These are phyloP conservation scores for Parochlus steinenii DNA, from an alignment of 2,888 invertebrate genomes.

Conservation along the genomic window DNA sequence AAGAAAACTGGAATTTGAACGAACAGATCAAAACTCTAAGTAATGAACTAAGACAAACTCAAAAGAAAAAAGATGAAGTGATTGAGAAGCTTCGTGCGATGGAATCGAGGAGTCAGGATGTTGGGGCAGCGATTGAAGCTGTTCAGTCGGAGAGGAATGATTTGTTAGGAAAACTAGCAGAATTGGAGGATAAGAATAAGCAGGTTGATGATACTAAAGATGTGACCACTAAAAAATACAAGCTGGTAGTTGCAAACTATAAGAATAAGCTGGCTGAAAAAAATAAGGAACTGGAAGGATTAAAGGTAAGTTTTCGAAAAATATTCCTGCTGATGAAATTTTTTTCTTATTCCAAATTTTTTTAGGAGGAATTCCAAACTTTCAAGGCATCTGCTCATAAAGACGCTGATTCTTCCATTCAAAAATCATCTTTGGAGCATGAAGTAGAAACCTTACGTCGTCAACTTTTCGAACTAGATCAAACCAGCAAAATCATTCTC, in stretches of 20 bases:
- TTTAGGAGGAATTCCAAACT: conserved; percentile 10
- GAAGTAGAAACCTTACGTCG: conserved; percentile 11
- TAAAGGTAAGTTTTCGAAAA: conserved; percentile 13
- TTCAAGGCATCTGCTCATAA: conserved; percentile 17
- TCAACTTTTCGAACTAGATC: conserved; percentile 5
- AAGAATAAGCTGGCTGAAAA: conserved; percentile 17
- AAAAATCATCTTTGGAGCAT: background rate
- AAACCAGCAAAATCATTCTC: conserved; percentile 4
- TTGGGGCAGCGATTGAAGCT: conserved; percentile 1
- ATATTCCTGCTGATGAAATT: too few relatives aligned
- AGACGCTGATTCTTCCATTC: background rate
- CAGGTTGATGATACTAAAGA: conserved; percentile 4
- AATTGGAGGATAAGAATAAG: background rate
- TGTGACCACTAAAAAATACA: conserved; percentile 1
- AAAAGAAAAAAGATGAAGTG: conserved; percentile 23
- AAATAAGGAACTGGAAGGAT: conserved; percentile 21
- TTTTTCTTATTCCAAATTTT: too few relatives aligned
- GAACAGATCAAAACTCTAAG: background rate
- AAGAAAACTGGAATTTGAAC: conserved; percentile 5
- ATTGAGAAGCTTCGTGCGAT: conserved; percentile 15
- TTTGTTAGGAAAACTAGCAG: background rate
- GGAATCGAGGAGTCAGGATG: background rate
- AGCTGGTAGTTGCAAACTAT: conserved; percentile 2
- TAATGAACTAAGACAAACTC: conserved; percentile 16
- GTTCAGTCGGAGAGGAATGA: conserved; percentile 1